Evolutionary conservation across 1,140 invertebrate genomes (phyloP).

Genomic region (Tribolium castaneum): DNA sequence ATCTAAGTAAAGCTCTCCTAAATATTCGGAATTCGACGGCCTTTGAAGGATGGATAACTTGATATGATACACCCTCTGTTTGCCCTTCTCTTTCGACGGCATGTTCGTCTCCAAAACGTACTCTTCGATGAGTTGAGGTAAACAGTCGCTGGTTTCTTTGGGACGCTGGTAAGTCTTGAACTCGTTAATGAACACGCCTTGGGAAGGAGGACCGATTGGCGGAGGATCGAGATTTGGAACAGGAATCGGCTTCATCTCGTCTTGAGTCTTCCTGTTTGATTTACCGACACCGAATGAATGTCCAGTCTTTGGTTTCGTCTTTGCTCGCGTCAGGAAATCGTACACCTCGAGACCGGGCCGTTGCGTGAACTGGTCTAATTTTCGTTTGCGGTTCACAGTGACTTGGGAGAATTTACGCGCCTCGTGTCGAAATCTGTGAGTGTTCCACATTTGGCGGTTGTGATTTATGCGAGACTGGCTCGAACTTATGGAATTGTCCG

Average conservation of each 20-base stretch:
- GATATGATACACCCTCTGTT: conserved; percentile 80
- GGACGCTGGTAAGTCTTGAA: conserved; percentile 56
- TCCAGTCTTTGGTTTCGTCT: conserved; percentile 52
- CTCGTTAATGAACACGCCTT: conserved; percentile 58
- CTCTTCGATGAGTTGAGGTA: conserved; percentile 86
- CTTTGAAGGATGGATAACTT: conserved; percentile 87
- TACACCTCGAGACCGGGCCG: conserved; percentile 80
- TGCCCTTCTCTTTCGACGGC: conserved; percentile 68
- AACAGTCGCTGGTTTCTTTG: conserved; percentile 72
- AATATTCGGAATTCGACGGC: conserved; percentile 86
- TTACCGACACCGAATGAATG: conserved; percentile 18
- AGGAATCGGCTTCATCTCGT: conserved; percentile 64
- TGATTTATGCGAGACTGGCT: conserved; percentile 80
- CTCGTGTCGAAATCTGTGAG: conserved; percentile 78
- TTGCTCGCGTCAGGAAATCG: conserved; percentile 69
- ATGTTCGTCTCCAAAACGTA: conserved; percentile 87
- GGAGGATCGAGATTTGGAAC: conserved; percentile 65
- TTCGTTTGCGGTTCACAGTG: conserved; percentile 86
- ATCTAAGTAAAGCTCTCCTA: conserved; percentile 91
- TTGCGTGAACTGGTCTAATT: conserved; percentile 86
- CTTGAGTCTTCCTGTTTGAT: conserved; percentile 56
- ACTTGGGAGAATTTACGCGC: conserved; percentile 82
- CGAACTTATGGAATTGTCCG: conserved; percentile 81
- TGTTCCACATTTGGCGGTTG: conserved; percentile 79
- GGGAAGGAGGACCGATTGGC: conserved; percentile 62